Percentiles rank a stretch among this genome's conserved stretches.
Evolutionary conservation across 2,888 invertebrate species (phyloP).

Genomic region (Balanococcus diminutus): DNA sequence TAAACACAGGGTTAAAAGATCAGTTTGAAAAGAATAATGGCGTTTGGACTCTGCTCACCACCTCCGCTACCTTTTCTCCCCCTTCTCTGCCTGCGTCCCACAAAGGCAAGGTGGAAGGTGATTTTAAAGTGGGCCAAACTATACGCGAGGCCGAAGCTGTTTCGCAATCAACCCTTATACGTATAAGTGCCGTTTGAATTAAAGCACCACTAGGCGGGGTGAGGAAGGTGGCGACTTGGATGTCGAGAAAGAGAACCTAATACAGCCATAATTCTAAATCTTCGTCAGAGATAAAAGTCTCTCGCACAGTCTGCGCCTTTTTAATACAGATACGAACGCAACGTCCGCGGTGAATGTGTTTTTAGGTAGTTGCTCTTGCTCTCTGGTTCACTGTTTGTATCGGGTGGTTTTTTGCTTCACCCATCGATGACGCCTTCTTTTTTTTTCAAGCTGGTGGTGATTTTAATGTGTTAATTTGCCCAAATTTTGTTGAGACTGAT

Average conservation of each 20-base stretch:
- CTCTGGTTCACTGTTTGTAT: not conserved
- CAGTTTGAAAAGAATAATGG: conserved; percentile 45
- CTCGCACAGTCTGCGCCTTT: not conserved
- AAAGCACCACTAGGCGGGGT: not conserved
- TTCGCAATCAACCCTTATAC: conserved; percentile 51
- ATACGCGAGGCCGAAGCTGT: conserved; percentile 3
- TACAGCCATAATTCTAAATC: conserved; percentile 41
- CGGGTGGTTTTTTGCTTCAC: not conserved
- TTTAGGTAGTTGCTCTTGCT: not conserved
- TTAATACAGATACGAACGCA: too few relatives aligned
- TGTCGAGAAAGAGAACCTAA: not conserved
- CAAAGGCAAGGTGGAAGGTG: not conserved
- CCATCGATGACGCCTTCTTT: not conserved
- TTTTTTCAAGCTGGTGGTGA: not conserved
- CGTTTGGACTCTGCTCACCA: conserved; percentile 28
- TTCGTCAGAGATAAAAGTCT: conserved; percentile 31
- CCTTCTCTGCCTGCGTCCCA: not conserved
- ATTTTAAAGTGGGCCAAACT: conserved; percentile 50
- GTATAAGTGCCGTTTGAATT: conserved; percentile 48
- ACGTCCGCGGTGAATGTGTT: not conserved
- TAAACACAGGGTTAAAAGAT: conserved; percentile 49
- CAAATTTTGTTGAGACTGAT: not conserved
- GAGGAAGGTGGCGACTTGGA: not conserved
- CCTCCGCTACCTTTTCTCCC: conserved; percentile 1
- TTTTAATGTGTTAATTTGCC: not conserved